Conservation (phyloP, 2,888 invertebrate species). For the Conchocele bisecta region DNA sequence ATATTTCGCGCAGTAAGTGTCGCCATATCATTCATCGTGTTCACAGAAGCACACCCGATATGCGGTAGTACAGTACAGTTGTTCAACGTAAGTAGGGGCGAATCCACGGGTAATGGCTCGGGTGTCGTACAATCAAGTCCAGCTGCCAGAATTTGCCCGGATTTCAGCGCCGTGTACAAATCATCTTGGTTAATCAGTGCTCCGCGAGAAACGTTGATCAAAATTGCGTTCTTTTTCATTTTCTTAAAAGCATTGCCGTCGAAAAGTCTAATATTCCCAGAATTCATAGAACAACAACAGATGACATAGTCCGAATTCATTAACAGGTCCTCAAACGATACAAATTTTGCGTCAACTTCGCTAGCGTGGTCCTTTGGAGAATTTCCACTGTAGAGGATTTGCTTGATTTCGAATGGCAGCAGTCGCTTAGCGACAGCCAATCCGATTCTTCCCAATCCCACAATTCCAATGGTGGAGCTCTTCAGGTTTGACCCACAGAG, state of each 20-base stretch:
- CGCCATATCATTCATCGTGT: conserved; percentile 91
- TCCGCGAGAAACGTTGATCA: conserved; percentile 92
- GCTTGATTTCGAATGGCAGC: conserved; percentile 88
- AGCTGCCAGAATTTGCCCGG: conserved; percentile 89
- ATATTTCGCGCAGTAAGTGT: conserved; percentile 91
- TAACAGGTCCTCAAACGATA: conserved; percentile 89
- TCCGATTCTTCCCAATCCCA: conserved; percentile 82
- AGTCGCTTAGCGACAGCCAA: conserved; percentile 90
- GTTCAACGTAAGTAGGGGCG: conserved; percentile 88
- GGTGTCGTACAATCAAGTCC: conserved; percentile 96
- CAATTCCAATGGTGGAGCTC: conserved; percentile 87
- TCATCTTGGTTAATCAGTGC: conserved; percentile 88
- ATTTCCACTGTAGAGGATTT: conserved; percentile 90
- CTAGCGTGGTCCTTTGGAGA: conserved; percentile 85
- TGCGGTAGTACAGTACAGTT: conserved; percentile 94
- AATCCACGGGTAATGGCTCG: conserved; percentile 92
- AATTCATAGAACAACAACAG: conserved; percentile 89
- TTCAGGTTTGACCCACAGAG: conserved; percentile 93
- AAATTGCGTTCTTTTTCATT: conserved; percentile 93
- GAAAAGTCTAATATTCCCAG: conserved; percentile 89
- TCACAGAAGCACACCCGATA: conserved; percentile 91
- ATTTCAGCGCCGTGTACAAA: conserved; percentile 89
- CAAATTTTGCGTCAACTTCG: conserved; percentile 87
- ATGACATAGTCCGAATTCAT: conserved; percentile 92
- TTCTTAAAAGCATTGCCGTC: conserved; percentile 89